Evolutionary conservation across 2,797 vertebrate species (phyloP).

Genomic region (Ceyx erithaca): DNA sequence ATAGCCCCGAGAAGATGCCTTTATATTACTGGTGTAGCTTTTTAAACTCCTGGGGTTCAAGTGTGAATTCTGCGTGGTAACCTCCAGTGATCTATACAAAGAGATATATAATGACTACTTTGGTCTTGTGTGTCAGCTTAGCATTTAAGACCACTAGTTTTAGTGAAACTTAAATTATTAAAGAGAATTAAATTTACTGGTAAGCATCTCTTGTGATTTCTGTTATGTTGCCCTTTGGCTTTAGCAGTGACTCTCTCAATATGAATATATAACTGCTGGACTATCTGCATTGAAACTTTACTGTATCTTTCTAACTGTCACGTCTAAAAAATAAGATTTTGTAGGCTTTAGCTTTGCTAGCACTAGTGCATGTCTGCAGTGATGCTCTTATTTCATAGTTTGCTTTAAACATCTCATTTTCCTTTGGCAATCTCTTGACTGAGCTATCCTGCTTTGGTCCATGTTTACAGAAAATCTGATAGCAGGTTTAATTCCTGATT

Average conservation of each 20-base stretch:
- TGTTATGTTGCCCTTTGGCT: not conserved
- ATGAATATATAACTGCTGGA: not conserved
- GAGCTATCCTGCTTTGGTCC: not conserved
- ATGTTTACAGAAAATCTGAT: not conserved
- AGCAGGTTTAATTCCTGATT: not conserved
- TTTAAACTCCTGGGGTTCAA: not conserved
- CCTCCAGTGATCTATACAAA: not conserved
- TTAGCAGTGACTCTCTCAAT: not conserved
- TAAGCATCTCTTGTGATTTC: not conserved
- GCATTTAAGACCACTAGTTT: not conserved
- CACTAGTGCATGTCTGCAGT: not conserved
- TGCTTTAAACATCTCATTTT: not conserved
- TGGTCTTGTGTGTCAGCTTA: not conserved
- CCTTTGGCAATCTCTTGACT: not conserved
- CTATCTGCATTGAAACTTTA: not conserved
- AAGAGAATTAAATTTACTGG: not conserved
- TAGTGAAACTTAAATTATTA: not conserved
- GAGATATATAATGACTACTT: not conserved
- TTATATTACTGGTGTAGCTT: not conserved
- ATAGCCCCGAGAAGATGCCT: not conserved
- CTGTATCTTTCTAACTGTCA: not conserved
- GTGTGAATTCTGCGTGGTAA: not conserved
- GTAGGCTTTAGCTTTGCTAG: not conserved
- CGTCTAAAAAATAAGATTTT: not conserved
- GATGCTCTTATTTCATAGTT: not conserved